phyloP scores from a whole-genome alignment of 2,113 vertebrate genomes.

The Steatornis caripensis region DNA sequence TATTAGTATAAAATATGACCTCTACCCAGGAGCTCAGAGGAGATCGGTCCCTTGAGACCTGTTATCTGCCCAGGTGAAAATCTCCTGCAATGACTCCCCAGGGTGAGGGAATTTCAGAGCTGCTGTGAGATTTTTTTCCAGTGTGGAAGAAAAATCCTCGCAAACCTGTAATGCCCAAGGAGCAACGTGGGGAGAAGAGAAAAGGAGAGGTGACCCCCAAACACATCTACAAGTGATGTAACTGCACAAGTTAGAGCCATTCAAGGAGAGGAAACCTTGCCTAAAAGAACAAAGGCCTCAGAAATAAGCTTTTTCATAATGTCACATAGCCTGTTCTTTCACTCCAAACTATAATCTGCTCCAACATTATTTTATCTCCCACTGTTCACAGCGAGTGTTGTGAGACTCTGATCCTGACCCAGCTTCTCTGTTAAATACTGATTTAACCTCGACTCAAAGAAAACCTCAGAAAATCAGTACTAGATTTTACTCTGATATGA shows the following conservation, averaged over 20 bases:
- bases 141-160: background rate
- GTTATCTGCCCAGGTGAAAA: background rate
- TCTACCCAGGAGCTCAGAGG: background rate
- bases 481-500: background rate
- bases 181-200: background rate
- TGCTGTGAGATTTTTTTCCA: background rate
- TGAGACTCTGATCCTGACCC: background rate
- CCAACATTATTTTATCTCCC: background rate
- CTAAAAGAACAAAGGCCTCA: background rate
- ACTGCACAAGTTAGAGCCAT: accelerated
- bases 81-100: background rate
- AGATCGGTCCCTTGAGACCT: background rate
- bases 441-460: background rate
- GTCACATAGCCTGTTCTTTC: background rate
- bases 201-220: background rate
- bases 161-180: background rate
- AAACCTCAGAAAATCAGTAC: background rate
- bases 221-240: background rate
- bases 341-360: background rate
- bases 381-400: background rate
- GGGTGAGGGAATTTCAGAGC: background rate
- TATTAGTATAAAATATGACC: background rate
- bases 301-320: background rate
- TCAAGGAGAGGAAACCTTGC: background rate
- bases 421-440: background rate